Evolutionary conservation across 92 coral and sea anemone species (phyloP).

Genomic region (Palythoa heliodiscus): DNA sequence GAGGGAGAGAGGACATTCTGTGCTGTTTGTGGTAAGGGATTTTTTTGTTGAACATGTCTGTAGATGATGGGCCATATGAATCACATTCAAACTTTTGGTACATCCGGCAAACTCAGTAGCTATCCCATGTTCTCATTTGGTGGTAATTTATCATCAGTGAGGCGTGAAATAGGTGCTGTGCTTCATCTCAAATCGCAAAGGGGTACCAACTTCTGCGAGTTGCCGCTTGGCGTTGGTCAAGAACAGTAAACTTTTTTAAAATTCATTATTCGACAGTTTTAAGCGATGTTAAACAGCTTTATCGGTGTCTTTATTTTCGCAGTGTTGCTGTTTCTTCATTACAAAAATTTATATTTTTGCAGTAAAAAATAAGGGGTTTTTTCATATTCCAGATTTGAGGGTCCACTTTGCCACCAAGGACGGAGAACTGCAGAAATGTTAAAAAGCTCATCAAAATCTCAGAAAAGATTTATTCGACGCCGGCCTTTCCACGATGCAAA

Average conservation of each 20-base stretch:
- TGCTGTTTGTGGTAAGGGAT: slow-evolving; percentile 18
- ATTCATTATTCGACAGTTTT: background rate
- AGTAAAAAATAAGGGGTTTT: background rate
- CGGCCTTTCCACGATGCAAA: slow-evolving; percentile 4
- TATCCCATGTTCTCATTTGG: background rate
- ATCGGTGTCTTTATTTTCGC: background rate
- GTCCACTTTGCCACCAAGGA: background rate
- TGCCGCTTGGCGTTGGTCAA: slow-evolving; percentile 4
- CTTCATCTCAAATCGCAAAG: slow-evolving; percentile 26
- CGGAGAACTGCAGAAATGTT: background rate
- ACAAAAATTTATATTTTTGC: background rate
- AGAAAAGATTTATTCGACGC: background rate
- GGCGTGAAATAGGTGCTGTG: background rate
- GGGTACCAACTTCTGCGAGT: slow-evolving; percentile 4
- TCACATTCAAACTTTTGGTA: background rate
- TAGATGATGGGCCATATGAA: background rate
- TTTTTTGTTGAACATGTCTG: slow-evolving; percentile 21
- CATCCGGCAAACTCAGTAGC: background rate
- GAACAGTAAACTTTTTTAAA: background rate
- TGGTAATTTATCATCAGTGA: background rate
- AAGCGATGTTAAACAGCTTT: background rate
- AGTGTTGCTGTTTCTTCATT: background rate
- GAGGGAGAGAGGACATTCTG: slow-evolving; percentile 16
- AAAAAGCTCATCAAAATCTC: background rate
- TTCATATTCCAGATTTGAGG: slow-evolving; percentile 23